Base-by-base conservation (phyloP, 2,113 vertebrate genomes). In the Garra rufa region DNA sequence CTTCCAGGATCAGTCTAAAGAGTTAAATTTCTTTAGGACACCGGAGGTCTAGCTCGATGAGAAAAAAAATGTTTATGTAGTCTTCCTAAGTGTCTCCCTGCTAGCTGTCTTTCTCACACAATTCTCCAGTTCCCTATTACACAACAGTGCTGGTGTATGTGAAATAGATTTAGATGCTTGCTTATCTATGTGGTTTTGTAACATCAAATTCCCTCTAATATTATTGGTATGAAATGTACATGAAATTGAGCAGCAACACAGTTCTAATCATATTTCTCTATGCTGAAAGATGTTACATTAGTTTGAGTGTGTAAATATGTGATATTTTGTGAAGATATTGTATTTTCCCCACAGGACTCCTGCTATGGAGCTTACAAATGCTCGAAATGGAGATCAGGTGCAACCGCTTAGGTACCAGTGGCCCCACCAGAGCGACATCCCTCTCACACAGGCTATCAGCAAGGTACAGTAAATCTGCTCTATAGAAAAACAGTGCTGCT, bases 391-490 rank as follows among this genome's bases (percentile, higher is more conserved):
- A 6, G 94, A 95, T 38, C 94, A 94, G 85, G 92, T 93, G 38
- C 92, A 85, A 2, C 94, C 94, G 0, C 92, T 94, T 38, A 86
- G 93, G 50, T 95, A 94, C 86, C 91, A 94, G 87, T 91, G 91
- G 88, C 93, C 89, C 67, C 87, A 83, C 0, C 90, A 87, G 21
- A 83, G 83, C 0, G 93, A 94, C 84, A 88, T 91, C 80, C 91
- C 91, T 0, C 88, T 92, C 85, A 90, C 91, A 2, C 73, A 89
- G 26, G 83, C 93, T 7, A 73, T 85, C 19, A 92, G 89, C 85
- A 92, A 95, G 94, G 94, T 95, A 93, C 88, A 43, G 81, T 74
- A 4, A 0, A n/a, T 41, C 44, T 77, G 52, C 65, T 55, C 63
- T 57, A 10, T 30, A 26, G 21, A 43, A 30, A 30, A 28, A 46